These are phyloP conservation scores for Hylaeus volcanicus DNA, from an alignment of 1,140 invertebrate genomes.

Conservation along the genomic window DNA sequence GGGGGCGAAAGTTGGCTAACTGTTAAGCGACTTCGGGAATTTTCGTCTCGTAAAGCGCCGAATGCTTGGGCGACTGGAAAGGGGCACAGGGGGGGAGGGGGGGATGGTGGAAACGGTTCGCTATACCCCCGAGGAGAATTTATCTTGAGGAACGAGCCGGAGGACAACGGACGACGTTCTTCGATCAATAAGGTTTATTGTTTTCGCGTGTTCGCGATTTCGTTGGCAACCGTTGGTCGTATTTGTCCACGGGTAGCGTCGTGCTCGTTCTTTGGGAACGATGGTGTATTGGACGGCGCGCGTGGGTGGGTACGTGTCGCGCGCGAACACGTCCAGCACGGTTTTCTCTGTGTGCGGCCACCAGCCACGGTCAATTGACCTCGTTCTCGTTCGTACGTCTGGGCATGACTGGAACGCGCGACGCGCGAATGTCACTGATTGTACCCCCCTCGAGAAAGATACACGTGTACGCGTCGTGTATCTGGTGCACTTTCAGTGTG, in stretches of 20 bases:
- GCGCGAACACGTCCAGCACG: conserved; percentile 1
- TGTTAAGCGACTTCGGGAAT: conserved; percentile 5
- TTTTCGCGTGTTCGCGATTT: conserved; percentile 37
- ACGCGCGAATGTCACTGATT: conserved; percentile 36
- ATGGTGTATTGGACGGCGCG: conserved; percentile 9
- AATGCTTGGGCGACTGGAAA: background rate
- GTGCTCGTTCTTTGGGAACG: conserved; percentile 25
- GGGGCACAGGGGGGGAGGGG: background rate
- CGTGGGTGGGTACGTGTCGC: background rate
- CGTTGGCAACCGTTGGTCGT: background rate
- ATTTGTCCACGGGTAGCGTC: background rate
- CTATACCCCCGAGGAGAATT: conserved; percentile 5
- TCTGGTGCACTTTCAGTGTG: background rate
- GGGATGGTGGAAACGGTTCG: background rate
- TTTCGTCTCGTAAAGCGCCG: background rate
- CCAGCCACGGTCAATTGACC: conserved; percentile 42
- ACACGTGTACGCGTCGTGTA: conserved; percentile 4
- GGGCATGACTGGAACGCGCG: conserved; percentile 51
- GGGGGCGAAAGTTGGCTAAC: conserved; percentile 3
- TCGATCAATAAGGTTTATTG: conserved; percentile 41
- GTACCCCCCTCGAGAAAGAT: background rate
- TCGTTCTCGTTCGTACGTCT: conserved; percentile 50
- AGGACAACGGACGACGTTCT: background rate
- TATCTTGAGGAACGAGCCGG: background rate
- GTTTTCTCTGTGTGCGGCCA: background rate